Conservation (phyloP, 2,888 invertebrate species). For the Drosophila barbarae region DNA sequence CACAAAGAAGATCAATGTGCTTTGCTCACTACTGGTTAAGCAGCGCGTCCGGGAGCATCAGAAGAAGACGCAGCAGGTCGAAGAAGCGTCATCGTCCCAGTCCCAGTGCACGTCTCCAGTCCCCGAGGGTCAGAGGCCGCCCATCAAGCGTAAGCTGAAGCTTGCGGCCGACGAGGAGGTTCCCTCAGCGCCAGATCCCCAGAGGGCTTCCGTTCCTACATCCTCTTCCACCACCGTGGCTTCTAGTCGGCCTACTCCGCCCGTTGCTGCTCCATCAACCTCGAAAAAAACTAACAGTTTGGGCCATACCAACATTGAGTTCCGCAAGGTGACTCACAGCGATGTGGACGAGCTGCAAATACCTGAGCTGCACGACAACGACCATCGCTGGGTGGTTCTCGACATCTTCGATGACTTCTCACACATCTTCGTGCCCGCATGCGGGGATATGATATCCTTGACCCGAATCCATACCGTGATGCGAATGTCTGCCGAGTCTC, state of each 20-base stretch:
- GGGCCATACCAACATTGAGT: constrained; percentile 68
- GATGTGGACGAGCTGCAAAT: constrained; percentile 72
- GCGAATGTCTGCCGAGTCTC: constrained; percentile 62
- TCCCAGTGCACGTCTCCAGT: not conserved
- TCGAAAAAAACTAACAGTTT: constrained; percentile 3
- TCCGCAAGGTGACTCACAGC: constrained; percentile 64
- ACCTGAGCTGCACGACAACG: constrained; percentile 63
- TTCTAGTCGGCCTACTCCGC: not conserved
- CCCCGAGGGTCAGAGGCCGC: not conserved
- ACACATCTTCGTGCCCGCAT: constrained; percentile 78
- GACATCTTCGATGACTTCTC: constrained; percentile 78
- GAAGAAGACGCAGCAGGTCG: constrained; percentile 21
- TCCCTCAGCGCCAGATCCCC: too few species aligned
- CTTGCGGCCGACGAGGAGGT: not conserved
- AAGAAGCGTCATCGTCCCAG: not conserved
- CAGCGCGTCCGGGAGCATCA: constrained; percentile 73
- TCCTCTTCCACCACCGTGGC: not conserved
- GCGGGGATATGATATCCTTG: constrained; percentile 76
- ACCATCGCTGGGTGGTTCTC: constrained; percentile 78
- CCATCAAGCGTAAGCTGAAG: not conserved
- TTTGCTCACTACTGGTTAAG: constrained; percentile 76
- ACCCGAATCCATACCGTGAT: constrained; percentile 77
- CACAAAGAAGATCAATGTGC: constrained; percentile 77
- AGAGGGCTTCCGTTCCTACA: not conserved
- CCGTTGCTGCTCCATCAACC: not conserved